Evolutionary conservation across 2,797 vertebrate species (phyloP).

Genomic region (Sebastes variabilis): DNA sequence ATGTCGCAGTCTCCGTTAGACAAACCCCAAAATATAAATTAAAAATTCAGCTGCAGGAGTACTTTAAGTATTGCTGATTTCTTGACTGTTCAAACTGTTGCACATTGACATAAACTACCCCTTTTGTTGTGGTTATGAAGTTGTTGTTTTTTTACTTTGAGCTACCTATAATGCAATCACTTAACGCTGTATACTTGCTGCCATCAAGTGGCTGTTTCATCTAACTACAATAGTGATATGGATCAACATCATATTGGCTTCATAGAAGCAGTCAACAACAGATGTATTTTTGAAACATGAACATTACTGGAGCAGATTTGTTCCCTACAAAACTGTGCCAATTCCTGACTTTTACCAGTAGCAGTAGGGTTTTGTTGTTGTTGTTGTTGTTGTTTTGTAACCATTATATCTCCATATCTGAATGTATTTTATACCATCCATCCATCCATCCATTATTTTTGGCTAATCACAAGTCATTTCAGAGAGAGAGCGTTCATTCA

Average conservation of each 20-base stretch:
- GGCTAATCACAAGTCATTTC: too few species aligned
- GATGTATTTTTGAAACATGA: not conserved
- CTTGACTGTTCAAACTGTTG: not conserved
- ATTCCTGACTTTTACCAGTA: too few species aligned
- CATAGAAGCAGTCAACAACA: not conserved
- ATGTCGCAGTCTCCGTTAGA: not conserved
- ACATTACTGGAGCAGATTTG: not conserved
- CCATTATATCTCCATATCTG: too few species aligned
- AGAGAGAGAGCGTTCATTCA: too few species aligned
- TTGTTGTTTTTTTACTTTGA: not conserved
- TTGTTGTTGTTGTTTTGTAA: too few species aligned
- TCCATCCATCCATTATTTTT: too few species aligned
- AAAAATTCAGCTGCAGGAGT: not conserved
- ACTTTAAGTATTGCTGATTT: not conserved
- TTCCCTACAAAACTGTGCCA: too few species aligned
- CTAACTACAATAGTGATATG: not conserved
- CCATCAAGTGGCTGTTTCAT: not conserved
- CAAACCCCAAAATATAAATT: too few species aligned
- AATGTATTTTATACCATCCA: too few species aligned
- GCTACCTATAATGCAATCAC: not conserved
- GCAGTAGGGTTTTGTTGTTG: too few species aligned
- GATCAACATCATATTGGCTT: not conserved
- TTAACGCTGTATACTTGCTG: not conserved
- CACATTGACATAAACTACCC: not conserved
- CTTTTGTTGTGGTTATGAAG: not conserved